Evolutionary conservation across 92 coral and sea anemone species (phyloP), one percentile per base, ranked within the genome.

Genomic region (Chrysogorgia sp.): DNA sequence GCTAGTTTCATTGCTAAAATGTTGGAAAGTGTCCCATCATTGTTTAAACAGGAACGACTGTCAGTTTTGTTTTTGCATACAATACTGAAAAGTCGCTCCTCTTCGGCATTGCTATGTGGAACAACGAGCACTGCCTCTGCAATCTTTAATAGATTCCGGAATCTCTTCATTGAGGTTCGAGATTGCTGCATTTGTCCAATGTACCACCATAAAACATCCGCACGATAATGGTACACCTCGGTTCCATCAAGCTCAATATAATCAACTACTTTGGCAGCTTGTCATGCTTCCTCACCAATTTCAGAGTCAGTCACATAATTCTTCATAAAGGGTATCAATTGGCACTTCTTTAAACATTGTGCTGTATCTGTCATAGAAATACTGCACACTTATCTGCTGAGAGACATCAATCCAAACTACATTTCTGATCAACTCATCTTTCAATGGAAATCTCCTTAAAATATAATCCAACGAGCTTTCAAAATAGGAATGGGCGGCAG

Each of bases 31-130:
- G 84, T 80, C 48, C 84, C 77, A 68, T 80, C 78, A 34, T 65
- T 52, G 19, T 56, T 55, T 43, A 80, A 35, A 23, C 77, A 80
- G 31, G 69, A 67, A 55, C 77, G 63, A 74, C 40, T 45, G 57
- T 65, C 77, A 67, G 84, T 80, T 80, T 80, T 80, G 62, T 80
- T 80, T 64, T 80, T 80, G 55, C 78, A 49, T 37, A 80, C 84
- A 80, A 80, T 80, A 48, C 84, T 80, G 58, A 80, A 80, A 41
- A 80, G 66, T 30, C 78, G 65, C 56, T 80, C 84, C 74, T 79
- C 83, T 74, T 80, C 84, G 15, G 84, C 84, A 68, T 80, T 80
- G 53, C 83, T 79, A 62, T 79, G 83, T 61, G 83, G 83, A 67
- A 79, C 60, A 47, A 65, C 50, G 64, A 79, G 50, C 40, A 79